Evolutionary conservation across 1,140 invertebrate genomes (phyloP).

Genomic region (Lucilia sericata): DNA sequence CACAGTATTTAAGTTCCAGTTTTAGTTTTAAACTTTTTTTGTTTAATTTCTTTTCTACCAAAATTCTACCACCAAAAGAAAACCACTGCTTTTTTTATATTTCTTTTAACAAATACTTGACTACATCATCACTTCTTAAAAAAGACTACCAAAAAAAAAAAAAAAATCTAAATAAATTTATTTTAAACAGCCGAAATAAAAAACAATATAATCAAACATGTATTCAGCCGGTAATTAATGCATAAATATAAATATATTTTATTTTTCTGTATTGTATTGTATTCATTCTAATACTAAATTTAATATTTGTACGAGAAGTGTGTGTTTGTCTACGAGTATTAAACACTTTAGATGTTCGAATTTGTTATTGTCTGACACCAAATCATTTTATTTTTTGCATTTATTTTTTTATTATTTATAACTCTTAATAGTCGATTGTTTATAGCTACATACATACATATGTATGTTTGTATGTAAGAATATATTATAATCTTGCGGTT

Average conservation of each 20-base stretch:
- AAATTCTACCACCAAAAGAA: not conserved
- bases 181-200: conserved; percentile 15
- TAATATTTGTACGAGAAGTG: not conserved
- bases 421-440: not conserved
- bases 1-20: conserved; percentile 1
- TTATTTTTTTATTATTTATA: not conserved
- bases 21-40: not conserved
- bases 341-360: too few relatives aligned
- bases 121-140: conserved; percentile 1
- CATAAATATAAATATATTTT: conserved; percentile 3
- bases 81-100: not conserved
- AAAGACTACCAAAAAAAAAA: not conserved
- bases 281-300: not conserved
- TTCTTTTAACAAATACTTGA: not conserved
- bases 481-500: not conserved
- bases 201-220: conserved; percentile 12
- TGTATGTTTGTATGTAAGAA: too few relatives aligned
- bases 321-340: not conserved
- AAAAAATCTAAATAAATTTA: not conserved
- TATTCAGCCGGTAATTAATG: conserved; percentile 39
- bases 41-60: too few relatives aligned
- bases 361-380: not conserved
- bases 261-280: not conserved
- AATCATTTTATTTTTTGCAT: not conserved
- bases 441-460: too few relatives aligned